Evolutionary conservation across 2,888 invertebrate species (phyloP), one percentile per base, ranked within the genome.

Genomic region (Synergus gifuensis): DNA sequence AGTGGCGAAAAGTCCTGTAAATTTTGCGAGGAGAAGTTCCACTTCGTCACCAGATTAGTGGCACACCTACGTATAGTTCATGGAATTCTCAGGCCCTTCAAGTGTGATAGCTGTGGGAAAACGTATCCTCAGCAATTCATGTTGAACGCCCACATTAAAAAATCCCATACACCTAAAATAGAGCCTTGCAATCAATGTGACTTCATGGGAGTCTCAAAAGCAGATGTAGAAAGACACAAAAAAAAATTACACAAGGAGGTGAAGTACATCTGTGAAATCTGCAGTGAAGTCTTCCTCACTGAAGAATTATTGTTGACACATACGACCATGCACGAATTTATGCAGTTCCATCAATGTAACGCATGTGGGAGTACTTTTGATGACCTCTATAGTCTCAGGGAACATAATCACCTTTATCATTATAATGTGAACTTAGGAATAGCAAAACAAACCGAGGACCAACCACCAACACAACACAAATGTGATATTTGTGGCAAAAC

Each of bases 401-500:
- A 89, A 44, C 90, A 90, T 78, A 87, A 87, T 81, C 88, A 86
- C 9, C 79, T 86, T 1, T 84, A 85, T 49, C 88, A 88, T 66
- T 88, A 84, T 79, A 85, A 88, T 62, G 83, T 64, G 14, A 79
- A 81, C 8, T 49, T 76, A 1, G 78, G 76, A 54, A 54, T 14
- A 28, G 18, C 60, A 14, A 62, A 62, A 5, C 69, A 79, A 4
- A 49, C 42, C 0, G 62, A 42, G 5, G 79, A 78, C 2, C 82
- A 78, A n/a, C 66, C 76, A 0, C 42, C 80, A 28, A 28, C 22
- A 18, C 82, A 85, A 18, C 91, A 91, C 79, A 85, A 87, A 11
- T 91, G 91, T 79, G 89, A 91, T 76, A 89, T 91, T 0, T 91
- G 91, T 76, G 91, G 90, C 4, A 91, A 90, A 40, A 89, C 88